Conservation (phyloP, 2,888 invertebrate genomes). For the Hyposoter didymator region DNA sequence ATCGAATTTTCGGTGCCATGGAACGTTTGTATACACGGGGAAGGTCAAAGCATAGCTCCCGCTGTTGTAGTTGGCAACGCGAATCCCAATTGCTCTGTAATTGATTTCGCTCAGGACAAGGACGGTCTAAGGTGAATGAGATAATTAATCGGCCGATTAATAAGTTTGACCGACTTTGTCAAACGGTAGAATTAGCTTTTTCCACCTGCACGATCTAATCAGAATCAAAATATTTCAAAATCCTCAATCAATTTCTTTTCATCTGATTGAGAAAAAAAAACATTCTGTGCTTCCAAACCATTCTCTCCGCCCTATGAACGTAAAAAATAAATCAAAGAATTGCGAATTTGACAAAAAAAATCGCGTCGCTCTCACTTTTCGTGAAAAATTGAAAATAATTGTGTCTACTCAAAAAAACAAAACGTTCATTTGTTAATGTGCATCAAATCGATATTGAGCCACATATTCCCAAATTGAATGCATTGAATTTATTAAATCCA, state of each 20-base stretch:
- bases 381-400: background rate
- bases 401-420: background rate
- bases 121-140: constrained; percentile 78
- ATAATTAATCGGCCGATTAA: constrained; percentile 29
- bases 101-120: constrained; percentile 76
- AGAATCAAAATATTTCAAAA: background rate
- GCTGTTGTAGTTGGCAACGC: constrained; percentile 72
- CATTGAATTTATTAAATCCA: background rate
- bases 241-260: background rate
- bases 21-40: constrained; percentile 77
- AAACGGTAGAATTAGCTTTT: background rate
- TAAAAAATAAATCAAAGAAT: background rate
- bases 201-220: background rate
- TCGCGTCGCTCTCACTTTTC: background rate
- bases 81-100: constrained; percentile 78
- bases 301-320: background rate
- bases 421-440: background rate
- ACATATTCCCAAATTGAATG: background rate
- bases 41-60: constrained; percentile 71
- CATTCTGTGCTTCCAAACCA: background rate
- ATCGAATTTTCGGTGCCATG: constrained; percentile 80
- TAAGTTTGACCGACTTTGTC: constrained; percentile 1
- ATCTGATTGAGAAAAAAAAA: background rate
- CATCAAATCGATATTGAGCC: background rate
- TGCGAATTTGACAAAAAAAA: background rate